phyloP scores from a whole-genome alignment of 2,113 vertebrate species.

The Ailuropoda melanoleuca region DNA sequence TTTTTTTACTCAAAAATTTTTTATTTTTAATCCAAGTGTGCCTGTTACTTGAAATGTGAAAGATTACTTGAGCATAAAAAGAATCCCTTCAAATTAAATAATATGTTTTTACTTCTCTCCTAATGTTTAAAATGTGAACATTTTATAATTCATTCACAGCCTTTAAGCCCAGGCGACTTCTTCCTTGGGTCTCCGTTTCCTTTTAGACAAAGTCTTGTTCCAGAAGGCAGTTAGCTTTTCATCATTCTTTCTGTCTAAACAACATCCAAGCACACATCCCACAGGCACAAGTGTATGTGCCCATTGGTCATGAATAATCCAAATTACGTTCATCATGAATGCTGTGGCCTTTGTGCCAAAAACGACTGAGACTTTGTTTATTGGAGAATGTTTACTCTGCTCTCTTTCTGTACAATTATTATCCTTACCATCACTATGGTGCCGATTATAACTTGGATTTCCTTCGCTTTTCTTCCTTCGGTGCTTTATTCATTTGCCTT shows the following conservation, averaged over 20 bases:
- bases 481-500: not conserved
- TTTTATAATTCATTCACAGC: slow-evolving; percentile 40
- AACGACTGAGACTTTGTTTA: not conserved
- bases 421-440: too few relatives aligned
- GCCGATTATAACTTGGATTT: not conserved
- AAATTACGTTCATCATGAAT: slow-evolving; percentile 88
- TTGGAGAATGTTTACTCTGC: not conserved
- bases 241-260: slow-evolving; percentile 90
- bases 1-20: not conserved
- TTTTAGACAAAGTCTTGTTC: slow-evolving; percentile 94
- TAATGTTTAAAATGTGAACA: slow-evolving; percentile 43
- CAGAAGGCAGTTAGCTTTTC: slow-evolving; percentile 89
- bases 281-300: slow-evolving; percentile 88
- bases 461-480: not conserved
- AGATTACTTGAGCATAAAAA: not conserved
- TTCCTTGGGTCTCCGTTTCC: slow-evolving; percentile 93
- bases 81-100: slow-evolving; percentile 55
- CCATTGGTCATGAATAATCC: slow-evolving; percentile 88
- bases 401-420: not conserved
- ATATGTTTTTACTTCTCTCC: slow-evolving; percentile 48
- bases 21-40: not conserved
- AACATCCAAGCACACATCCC: slow-evolving; percentile 91
- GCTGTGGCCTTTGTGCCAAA: slow-evolving; percentile 60
- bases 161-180: slow-evolving; percentile 93
- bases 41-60: not conserved